Base-by-base conservation (phyloP, 2,888 invertebrate genomes). In the Papilio demoleus region DNA sequence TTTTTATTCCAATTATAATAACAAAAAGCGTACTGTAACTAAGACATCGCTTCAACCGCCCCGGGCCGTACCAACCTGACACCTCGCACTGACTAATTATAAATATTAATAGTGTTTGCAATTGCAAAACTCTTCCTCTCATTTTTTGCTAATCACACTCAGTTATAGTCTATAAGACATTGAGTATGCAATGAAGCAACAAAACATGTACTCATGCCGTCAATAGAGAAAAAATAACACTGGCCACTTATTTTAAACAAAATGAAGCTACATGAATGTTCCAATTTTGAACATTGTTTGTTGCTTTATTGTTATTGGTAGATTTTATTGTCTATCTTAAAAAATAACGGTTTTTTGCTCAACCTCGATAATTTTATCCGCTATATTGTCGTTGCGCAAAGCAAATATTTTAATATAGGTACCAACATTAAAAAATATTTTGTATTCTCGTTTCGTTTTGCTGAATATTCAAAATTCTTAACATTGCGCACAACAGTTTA, bases 91-190 rank as follows among this genome's bases (percentile, higher is more conserved):
- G 69, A 56, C 71, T 71, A 74, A 72, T 78, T 78, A 77, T 71
- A 74, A 75, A 76, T 76, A 79, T 77, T 78, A 78, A 80, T 78
- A 66, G 74, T 76, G 75, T 73, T 71, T 72, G 59, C 73, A 72
- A 71, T 73, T 45, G 56, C 65, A 47, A 70, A 65, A 68, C 73
- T 68, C 67, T 72, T 69, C 58, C 56, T 59, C 45, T 45, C 62
- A 59, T 56, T 73, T 70, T 70, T 72, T 62, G 66, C 65, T 70
- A 50, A 62, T 65, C 62, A 64, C 42, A 17, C 9, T 45, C 36
- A 45, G 56, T 56, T 31, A 50, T 12, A 22, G 45, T 17, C 24
- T 68, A 38, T 56, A 50, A 64, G 27, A 68, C 47, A 65, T 67
- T 67, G 47, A 53, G 60, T 38, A 40, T 59, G 47, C 34, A 19